Conservation (phyloP, 2,113 vertebrate species). For the Pterocles burchelli region DNA sequence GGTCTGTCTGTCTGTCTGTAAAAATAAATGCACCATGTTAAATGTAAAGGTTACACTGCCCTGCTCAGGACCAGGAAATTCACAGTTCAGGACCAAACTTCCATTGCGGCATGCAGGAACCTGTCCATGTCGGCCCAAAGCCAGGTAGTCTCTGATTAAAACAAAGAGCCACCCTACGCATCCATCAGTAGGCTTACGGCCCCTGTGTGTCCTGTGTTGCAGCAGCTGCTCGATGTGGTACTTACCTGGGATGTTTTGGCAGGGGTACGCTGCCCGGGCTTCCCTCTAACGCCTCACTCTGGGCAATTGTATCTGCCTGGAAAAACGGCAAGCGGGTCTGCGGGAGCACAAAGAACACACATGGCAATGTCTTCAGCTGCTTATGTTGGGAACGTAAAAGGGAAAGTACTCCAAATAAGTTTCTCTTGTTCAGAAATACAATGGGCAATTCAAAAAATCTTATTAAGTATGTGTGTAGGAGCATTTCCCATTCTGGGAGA, state of each 20-base stretch:
- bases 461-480: conserved; percentile 27
- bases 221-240: rapidly evolving
- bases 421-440: conserved; percentile 65
- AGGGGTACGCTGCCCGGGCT: rapidly evolving
- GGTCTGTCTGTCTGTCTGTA: background rate
- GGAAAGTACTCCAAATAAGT: conserved; percentile 41
- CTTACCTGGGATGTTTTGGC: background rate
- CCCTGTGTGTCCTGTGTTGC: background rate
- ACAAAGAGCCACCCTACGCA: background rate
- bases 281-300: background rate
- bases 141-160: background rate
- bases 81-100: background rate
- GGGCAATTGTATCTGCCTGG: background rate
- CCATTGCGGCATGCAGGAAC: rapidly evolving
- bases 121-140: background rate
- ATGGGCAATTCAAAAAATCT: conserved; percentile 50
- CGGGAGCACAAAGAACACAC: background rate
- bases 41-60: rapidly evolving
- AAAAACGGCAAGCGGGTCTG: background rate
- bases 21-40: background rate
- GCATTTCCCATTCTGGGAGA: conserved; percentile 45
- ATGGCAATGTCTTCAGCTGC: background rate
- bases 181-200: rapidly evolving
- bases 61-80: background rate
- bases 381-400: background rate